These are phyloP conservation scores for Thymelicus sylvestris DNA, from an alignment of 2,888 invertebrate species.

Conservation along the genomic window DNA sequence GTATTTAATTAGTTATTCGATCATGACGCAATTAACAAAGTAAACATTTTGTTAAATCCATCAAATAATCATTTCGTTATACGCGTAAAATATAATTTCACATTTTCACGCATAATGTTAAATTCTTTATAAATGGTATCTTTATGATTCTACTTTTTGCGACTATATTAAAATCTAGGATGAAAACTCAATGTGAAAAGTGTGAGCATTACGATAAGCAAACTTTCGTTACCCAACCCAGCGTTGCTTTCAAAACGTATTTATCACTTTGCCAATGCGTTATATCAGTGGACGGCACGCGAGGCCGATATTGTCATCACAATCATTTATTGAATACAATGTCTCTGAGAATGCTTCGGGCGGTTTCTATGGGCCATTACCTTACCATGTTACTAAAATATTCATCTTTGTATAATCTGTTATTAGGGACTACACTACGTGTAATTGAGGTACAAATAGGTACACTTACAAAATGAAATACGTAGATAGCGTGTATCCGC, in stretches of 20 bases:
- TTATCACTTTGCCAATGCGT: constrained; percentile 13
- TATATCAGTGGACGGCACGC: not conserved
- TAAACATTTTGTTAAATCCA: not conserved
- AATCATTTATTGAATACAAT: constrained; percentile 10
- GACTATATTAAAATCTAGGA: not conserved
- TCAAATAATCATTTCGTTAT: not conserved
- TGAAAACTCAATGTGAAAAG: constrained; percentile 18
- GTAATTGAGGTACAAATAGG: too few relatives aligned
- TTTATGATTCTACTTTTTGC: not conserved
- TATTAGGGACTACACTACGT: too few relatives aligned
- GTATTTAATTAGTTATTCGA: not conserved
- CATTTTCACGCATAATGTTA: too few relatives aligned
- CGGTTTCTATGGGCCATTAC: too few relatives aligned
- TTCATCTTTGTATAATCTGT: too few relatives aligned
- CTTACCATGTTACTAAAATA: too few relatives aligned
- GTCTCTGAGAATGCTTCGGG: too few relatives aligned
- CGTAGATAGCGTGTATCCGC: not conserved
- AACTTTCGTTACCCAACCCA: constrained; percentile 24
- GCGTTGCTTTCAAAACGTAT: constrained; percentile 29
- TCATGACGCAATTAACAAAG: not conserved
- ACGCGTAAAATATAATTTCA: not conserved
- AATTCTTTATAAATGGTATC: too few relatives aligned
- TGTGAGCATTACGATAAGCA: constrained; percentile 18
- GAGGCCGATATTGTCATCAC: constrained; percentile 10
- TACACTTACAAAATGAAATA: not conserved